Base-by-base conservation (phyloP, 2,888 invertebrate genomes). In the Flabesymbios commensalis region DNA sequence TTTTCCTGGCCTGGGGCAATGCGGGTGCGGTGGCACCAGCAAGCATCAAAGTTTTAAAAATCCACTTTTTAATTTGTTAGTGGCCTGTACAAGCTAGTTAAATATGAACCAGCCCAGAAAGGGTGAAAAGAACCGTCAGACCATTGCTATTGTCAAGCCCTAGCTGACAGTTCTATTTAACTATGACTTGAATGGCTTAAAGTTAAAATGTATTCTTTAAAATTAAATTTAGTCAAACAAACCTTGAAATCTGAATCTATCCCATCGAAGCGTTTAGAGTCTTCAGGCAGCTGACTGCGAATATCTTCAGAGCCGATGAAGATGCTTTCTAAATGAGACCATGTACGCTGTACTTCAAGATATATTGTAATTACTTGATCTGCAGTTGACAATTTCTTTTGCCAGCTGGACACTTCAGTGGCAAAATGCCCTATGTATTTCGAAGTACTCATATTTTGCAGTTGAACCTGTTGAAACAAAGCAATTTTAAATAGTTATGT, bases 221-320 rank as follows among this genome's bases (percentile, higher is more conserved):
- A n/a, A n/a, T n/a, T n/a, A n/a, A n/a, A n/a, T n/a, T n/a, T n/a
- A n/a, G 65, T 36, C 39, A 19, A 10, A 53, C 55, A 69, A 75
- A 90, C 89, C 83, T 94, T 94, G 81, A 97, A 97, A 76, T 94
- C 92, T 14, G 87, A 85, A 81, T 97, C 96, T 71, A 96, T 93
- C 71, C 88, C 88, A 83, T 94, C 93, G 83, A 97, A 97, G 78
- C 96, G 87, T 57, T 90, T 89, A 0, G 96, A 94, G 84, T 97
- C 97, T 69, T 93, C 90, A 2, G 97, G 96, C 57, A 97, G 84
- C 81, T 97, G 95, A 77, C 90, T 91, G 62, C 95, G 87, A 72
- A 97, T 97, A 83, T 97, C 97, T 82, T 97, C 95, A 0, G 96
- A 95, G 70, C 94, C 95, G 89, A 96, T 95, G 81, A 97, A 97